Base-by-base conservation (phyloP, 2,888 invertebrate genomes). In the Thereva unica region DNA sequence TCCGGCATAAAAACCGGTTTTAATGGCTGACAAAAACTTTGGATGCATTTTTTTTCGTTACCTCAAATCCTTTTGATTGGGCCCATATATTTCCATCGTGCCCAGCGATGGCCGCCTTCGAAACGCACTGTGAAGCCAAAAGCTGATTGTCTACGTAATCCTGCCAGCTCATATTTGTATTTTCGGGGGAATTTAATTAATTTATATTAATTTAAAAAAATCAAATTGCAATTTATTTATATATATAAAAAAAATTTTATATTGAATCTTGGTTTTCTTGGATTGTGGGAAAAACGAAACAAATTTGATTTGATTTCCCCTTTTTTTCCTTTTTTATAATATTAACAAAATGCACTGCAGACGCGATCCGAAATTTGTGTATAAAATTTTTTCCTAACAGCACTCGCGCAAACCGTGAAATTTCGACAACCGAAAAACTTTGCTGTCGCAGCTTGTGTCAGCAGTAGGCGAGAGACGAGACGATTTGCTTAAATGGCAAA, bases 101-200 rank as follows among this genome's bases (percentile, higher is more conserved):
- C 83, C 95, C 95, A 82, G 92, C 93, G 84, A 95, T 95, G 81
- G 93, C 93, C 78, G 94, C 95, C 87, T 92, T 93, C 84, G 91
- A 90, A 80, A 95, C 93, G 89, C 93, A 94, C 84, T 90, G 90
- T 83, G 94, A 93, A 82, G 93, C 93, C 86, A 95, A 87, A 86
- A 95, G 90, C 87, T 95, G 95, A 88, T 93, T 94, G 87, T 94
- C 94, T 85, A 95, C 92, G 87, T 95, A 95, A 90, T 94, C 94
- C 91, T 95, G 94, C 95, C 95, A 95, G 91, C 93, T 94, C 94
- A 94, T 94, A 84, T 84, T 89, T 84, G 73, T 73, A 64, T 23
- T 2, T n/a, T n/a, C n/a, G n/a, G 23, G 23, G 23, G 23, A 23
- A 23, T 59, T 23, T 47, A 49, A 12, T 10, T 67, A 69, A 67